A percentile compares a stretch with the other conserved stretches of the same genome.
Evolutionary conservation across 2,797 vertebrate species (phyloP).

Genomic region (Morelia viridis): DNA sequence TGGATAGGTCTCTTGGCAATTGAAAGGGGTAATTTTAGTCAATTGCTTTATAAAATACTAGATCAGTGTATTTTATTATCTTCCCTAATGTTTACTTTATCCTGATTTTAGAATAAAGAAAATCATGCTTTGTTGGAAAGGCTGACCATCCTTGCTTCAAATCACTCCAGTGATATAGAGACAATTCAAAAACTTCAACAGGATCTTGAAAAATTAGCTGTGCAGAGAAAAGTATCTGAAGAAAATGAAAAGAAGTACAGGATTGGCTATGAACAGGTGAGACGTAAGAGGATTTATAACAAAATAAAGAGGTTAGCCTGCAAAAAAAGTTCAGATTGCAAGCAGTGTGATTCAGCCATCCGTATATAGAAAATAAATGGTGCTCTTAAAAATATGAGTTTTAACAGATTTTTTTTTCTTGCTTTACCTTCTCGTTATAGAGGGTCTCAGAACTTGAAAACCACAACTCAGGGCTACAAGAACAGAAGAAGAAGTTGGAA

Average conservation of each 20-base stretch:
- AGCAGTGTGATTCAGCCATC: background rate
- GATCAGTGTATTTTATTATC: background rate
- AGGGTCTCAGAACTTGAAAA: constrained; percentile 77
- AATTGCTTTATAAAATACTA: background rate
- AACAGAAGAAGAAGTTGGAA: constrained; percentile 80
- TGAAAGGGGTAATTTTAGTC: background rate
- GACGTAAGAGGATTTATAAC: background rate
- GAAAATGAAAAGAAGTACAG: constrained; percentile 79
- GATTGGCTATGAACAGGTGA: constrained; percentile 81
- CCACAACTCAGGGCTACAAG: constrained; percentile 74
- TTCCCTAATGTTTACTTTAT: background rate
- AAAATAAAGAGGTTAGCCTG: background rate
- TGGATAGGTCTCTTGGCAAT: background rate
- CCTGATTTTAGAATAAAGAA: constrained; percentile 84
- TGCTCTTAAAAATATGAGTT: background rate
- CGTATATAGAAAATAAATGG: background rate
- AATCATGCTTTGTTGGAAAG: constrained; percentile 88
- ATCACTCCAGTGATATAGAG: constrained; percentile 77
- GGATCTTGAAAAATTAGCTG: constrained; percentile 79
- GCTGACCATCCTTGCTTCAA: constrained; percentile 81
- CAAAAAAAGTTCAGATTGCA: background rate
- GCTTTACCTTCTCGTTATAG: constrained; percentile 53
- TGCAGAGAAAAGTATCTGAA: constrained; percentile 75
- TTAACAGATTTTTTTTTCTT: background rate
- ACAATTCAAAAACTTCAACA: constrained; percentile 83